Conservation (phyloP, 2,113 vertebrate genomes). For the Mixornis gularis region DNA sequence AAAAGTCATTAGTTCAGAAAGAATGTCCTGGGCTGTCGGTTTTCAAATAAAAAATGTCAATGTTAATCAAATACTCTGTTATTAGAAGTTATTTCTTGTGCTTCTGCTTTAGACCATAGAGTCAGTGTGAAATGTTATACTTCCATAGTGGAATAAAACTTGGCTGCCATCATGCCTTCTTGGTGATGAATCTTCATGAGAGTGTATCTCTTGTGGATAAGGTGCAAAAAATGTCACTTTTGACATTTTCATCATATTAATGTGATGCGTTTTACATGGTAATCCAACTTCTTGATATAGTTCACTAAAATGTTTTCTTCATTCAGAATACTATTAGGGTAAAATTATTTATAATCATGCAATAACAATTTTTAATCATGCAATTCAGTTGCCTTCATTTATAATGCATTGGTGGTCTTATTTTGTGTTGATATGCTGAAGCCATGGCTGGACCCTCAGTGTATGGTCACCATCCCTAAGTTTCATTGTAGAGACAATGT, state of each 20-base stretch:
- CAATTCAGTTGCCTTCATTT: not conserved
- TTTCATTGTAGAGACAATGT: not conserved
- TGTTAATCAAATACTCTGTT: not conserved
- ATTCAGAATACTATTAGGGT: not conserved
- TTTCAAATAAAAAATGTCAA: not conserved
- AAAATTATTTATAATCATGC: not conserved
- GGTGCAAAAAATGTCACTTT: not conserved
- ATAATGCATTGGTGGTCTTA: not conserved
- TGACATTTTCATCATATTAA: constrained; percentile 21
- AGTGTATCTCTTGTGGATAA: not conserved
- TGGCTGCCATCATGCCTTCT: not conserved
- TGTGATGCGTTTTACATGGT: not conserved
- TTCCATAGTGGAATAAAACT: not conserved
- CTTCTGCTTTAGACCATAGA: not conserved
- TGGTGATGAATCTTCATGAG: not conserved
- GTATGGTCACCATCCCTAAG: not conserved
- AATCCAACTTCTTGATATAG: not conserved
- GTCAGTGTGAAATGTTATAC: not conserved
- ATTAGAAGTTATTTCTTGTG: not conserved
- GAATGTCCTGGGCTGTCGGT: not conserved
- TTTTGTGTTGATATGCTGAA: not conserved
- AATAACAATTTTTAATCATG: not conserved
- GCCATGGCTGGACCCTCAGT: not conserved
- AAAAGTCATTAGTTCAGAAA: not conserved
- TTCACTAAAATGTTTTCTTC: not conserved